These are phyloP conservation scores for Oreohelix idahoensis DNA, from an alignment of 1,140 invertebrate genomes.

Conservation along the genomic window DNA sequence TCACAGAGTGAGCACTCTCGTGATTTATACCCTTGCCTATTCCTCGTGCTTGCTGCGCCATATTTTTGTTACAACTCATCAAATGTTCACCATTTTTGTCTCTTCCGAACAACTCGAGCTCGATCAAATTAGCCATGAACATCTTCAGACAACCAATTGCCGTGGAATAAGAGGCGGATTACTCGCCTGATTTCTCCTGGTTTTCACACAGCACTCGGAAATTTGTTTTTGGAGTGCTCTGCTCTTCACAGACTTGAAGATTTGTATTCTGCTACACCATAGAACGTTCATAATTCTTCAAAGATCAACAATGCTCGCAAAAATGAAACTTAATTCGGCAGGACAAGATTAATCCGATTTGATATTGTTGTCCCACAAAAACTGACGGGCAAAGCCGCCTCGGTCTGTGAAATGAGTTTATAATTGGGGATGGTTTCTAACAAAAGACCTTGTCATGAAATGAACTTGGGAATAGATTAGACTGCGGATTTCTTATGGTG, in stretches of 20 bases:
- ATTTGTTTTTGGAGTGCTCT: background rate
- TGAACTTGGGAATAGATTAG: slow-evolving; percentile 2
- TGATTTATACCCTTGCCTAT: too few species aligned
- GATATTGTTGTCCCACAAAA: background rate
- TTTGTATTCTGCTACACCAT: background rate
- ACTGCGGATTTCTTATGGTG: background rate
- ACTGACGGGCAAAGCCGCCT: background rate
- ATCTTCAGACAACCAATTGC: background rate
- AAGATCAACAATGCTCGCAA: background rate
- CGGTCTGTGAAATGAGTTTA: background rate
- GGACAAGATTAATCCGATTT: slow-evolving; percentile 19
- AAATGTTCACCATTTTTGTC: background rate
- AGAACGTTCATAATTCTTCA: background rate
- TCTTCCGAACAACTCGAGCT: background rate
- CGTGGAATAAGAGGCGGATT: background rate
- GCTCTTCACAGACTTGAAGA: background rate
- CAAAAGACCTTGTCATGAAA: background rate
- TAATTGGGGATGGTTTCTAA: background rate
- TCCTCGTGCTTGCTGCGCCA: too few species aligned
- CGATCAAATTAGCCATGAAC: background rate
- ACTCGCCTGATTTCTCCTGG: slow-evolving; percentile 6
- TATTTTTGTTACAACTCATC: too few species aligned
- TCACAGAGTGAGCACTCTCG: too few species aligned
- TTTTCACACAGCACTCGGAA: background rate
- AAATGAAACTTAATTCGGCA: background rate